Conservation (phyloP, 2,888 invertebrate genomes). For the Eremobia ochroleuca region DNA sequence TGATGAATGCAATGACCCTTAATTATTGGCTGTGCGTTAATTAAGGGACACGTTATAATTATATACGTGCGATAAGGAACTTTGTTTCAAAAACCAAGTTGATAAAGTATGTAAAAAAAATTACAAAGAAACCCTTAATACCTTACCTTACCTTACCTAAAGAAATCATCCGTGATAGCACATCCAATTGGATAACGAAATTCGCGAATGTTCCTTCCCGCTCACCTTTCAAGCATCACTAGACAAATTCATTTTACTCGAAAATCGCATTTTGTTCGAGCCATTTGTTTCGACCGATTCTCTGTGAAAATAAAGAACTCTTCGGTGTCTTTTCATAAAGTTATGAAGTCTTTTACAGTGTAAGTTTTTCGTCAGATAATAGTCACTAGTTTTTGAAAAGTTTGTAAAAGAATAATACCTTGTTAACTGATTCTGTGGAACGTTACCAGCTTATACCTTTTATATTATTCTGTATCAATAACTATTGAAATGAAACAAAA, state of each 20-base stretch:
- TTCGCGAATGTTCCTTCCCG: slow-evolving; percentile 20
- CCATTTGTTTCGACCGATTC: slow-evolving; percentile 40
- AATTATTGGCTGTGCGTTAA: too few species aligned
- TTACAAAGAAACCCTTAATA: neutral
- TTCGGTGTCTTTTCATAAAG: slow-evolving; percentile 22
- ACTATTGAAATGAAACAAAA: neutral
- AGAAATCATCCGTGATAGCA: slow-evolving; percentile 29
- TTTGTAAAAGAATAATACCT: neutral
- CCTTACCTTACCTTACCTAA: neutral
- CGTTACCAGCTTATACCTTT: neutral
- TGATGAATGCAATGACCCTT: too few species aligned
- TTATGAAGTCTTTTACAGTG: slow-evolving; percentile 34
- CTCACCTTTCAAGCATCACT: slow-evolving; percentile 46
- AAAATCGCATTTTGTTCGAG: slow-evolving; percentile 54
- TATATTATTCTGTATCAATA: neutral
- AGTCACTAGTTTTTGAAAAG: slow-evolving; percentile 24
- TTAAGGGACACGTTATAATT: too few species aligned
- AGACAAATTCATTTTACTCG: slow-evolving; percentile 50
- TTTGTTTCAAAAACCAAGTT: neutral
- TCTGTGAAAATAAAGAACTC: slow-evolving; percentile 27
- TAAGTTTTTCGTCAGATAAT: slow-evolving; percentile 11
- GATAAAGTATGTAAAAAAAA: neutral
- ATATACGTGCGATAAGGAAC: too few species aligned
- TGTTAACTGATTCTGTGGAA: neutral
- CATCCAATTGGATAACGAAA: slow-evolving; percentile 34